These are phyloP conservation scores for Paramormyrops hopkinsi DNA, from an alignment of 2,797 vertebrate species.

Conservation along the genomic window DNA sequence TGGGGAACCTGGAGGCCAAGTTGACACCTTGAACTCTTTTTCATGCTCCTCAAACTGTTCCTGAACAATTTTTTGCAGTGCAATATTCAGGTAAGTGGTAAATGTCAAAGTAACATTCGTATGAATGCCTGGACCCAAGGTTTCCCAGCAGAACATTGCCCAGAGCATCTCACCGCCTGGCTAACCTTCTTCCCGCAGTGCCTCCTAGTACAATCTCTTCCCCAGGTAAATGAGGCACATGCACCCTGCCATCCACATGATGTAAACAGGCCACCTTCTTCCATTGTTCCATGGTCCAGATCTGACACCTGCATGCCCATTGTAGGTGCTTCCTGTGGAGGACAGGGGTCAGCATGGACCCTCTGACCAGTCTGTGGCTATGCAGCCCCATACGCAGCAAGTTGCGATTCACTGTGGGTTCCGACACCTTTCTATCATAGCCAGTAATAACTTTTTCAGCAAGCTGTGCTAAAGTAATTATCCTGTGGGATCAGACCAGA, in stretches of 20 bases:
- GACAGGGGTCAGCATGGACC: not conserved
- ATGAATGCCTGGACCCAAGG: not conserved
- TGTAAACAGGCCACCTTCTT: not conserved
- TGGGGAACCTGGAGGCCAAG: not conserved
- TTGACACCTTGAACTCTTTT: not conserved
- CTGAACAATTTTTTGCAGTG: not conserved
- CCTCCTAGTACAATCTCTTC: not conserved
- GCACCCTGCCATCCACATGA: not conserved
- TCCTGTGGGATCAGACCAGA: not conserved
- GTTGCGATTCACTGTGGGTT: not conserved
- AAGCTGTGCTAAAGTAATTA: not conserved
- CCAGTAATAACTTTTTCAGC: not conserved
- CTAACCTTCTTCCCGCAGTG: not conserved
- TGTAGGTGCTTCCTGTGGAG: not conserved
- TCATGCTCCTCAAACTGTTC: not conserved
- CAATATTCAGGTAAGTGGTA: not conserved
- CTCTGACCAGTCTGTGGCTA: not conserved
- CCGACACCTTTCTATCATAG: not conserved
- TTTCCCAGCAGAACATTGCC: not conserved
- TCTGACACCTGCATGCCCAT: not conserved
- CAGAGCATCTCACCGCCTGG: not conserved
- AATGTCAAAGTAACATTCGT: not conserved
- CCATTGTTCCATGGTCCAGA: not conserved
- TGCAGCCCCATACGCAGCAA: not conserved
- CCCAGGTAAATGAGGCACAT: not conserved